phyloP scores from a whole-genome alignment of 2,797 vertebrate species.

The Pseudochromis fuscus region DNA sequence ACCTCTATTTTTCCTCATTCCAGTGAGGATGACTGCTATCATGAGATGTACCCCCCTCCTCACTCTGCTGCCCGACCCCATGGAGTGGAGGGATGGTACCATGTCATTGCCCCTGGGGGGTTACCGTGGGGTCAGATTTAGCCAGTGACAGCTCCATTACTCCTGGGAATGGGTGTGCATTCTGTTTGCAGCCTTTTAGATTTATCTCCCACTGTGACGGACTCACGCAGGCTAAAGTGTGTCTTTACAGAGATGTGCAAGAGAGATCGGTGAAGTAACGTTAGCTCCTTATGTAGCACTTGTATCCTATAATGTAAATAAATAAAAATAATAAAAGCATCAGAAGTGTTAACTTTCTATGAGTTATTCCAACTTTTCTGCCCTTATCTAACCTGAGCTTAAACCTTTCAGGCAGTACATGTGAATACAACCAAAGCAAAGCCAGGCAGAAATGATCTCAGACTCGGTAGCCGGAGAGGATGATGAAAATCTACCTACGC shows the following conservation, averaged over 20 bases:
- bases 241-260: constrained; percentile 39
- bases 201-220: constrained; percentile 57
- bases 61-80: constrained; percentile 18
- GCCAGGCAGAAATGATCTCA: constrained; percentile 21
- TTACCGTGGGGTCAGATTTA: constrained; percentile 71
- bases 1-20: constrained; percentile 75
- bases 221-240: constrained; percentile 39
- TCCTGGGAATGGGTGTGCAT: constrained; percentile 65
- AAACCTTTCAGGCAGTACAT: constrained; percentile 19
- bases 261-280: constrained; percentile 37
- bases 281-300: constrained; percentile 16
- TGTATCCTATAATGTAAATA: neutral
- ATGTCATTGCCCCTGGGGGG: constrained; percentile 58
- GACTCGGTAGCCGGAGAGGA: constrained; percentile 25
- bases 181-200: constrained; percentile 62
- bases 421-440: constrained; percentile 30
- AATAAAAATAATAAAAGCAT: no score
- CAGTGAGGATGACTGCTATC: constrained; percentile 64
- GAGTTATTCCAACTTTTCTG: constrained; percentile 22
- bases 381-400: constrained; percentile 20
- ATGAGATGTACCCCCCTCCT: constrained; percentile 44
- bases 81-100: constrained; percentile 45
- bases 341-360: constrained; percentile 10
- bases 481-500: constrained; percentile 38
- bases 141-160: constrained; percentile 79